A percentile compares a stretch with the other conserved stretches of the same genome.
Evolutionary conservation across 2,888 invertebrate species (phyloP).

Genomic region (Lepidocyrtinus sp.): DNA sequence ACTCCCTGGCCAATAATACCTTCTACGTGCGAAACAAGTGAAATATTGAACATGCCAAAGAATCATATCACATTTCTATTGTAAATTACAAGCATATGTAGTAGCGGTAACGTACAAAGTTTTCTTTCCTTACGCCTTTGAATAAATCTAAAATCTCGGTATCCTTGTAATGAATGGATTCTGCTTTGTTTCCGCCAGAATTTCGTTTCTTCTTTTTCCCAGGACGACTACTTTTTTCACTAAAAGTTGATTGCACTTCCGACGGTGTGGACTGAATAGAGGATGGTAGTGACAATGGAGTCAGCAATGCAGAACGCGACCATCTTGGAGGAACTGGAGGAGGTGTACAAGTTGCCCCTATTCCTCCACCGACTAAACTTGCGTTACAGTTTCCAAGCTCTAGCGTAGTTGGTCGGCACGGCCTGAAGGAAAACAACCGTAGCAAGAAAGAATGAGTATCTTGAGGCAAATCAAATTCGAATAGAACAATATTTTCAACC

Average conservation of each 20-base stretch:
- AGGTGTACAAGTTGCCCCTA: constrained; percentile 57
- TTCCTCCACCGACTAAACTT: constrained; percentile 45
- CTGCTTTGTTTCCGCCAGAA: constrained; percentile 65
- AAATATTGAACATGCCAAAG: neutral
- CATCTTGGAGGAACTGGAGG: constrained; percentile 69
- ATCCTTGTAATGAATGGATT: constrained; percentile 70
- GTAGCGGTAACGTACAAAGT: neutral
- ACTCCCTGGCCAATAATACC: neutral
- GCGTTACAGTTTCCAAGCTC: constrained; percentile 64
- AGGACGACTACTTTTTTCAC: constrained; percentile 66
- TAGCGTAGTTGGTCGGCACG: constrained; percentile 69
- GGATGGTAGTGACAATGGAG: constrained; percentile 66
- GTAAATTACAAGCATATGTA: neutral
- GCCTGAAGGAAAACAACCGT: constrained; percentile 36
- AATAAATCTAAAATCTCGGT: constrained; percentile 69
- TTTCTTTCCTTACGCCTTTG: constrained; percentile 68
- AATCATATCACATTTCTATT: neutral
- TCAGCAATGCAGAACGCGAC: constrained; percentile 68
- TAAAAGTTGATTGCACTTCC: constrained; percentile 68
- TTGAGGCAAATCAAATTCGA: constrained; percentile 50
- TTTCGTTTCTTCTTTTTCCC: constrained; percentile 67
- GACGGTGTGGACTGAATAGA: constrained; percentile 70
- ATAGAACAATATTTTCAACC: constrained; percentile 3
- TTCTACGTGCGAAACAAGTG: neutral
- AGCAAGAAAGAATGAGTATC: constrained; percentile 39